Conservation (phyloP, 2,888 invertebrate species). For the Trichopria drosophilae region DNA sequence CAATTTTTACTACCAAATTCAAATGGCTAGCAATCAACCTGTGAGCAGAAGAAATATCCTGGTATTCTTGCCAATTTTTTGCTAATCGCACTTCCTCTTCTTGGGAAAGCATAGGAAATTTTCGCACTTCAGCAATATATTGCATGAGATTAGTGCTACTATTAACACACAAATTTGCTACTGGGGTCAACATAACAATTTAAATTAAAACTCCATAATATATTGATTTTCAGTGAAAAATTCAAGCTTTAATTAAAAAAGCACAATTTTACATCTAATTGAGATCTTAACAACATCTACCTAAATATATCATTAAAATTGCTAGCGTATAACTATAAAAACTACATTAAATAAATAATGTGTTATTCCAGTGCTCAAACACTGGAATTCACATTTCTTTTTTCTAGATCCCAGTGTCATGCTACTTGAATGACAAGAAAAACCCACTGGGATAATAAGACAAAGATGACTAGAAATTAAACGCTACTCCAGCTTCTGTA, state of each 20-base stretch:
- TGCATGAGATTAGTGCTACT: constrained; percentile 23
- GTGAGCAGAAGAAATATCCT: constrained; percentile 25
- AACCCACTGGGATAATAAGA: constrained; percentile 24
- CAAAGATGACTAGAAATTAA: constrained; percentile 24
- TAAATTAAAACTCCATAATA: constrained; percentile 22
- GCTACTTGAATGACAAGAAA: constrained; percentile 24
- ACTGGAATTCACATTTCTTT: constrained; percentile 13
- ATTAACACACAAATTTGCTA: constrained; percentile 22
- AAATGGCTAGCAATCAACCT: constrained; percentile 19
- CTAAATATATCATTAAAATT: constrained; percentile 13
- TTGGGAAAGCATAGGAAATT: constrained; percentile 24
- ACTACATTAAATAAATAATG: constrained; percentile 12
- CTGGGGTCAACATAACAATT: constrained; percentile 21
- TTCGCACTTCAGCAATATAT: constrained; percentile 24
- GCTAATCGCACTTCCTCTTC: constrained; percentile 23
- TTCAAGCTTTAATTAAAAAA: constrained; percentile 20
- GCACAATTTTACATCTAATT: constrained; percentile 17
- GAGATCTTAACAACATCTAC: constrained; percentile 17
- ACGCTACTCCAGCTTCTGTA: constrained; percentile 25
- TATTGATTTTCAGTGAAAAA: constrained; percentile 17
- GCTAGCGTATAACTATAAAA: constrained; percentile 14
- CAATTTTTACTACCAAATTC: constrained; percentile 21
- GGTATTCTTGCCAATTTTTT: constrained; percentile 18
- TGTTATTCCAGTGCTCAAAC: constrained; percentile 12
- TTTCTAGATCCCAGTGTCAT: constrained; percentile 18